Percentiles rank a stretch among this genome's conserved stretches.
These are phyloP conservation scores for Drosophila buzzatii DNA, from an alignment of 2,888 invertebrate species.

Conservation along the genomic window DNA sequence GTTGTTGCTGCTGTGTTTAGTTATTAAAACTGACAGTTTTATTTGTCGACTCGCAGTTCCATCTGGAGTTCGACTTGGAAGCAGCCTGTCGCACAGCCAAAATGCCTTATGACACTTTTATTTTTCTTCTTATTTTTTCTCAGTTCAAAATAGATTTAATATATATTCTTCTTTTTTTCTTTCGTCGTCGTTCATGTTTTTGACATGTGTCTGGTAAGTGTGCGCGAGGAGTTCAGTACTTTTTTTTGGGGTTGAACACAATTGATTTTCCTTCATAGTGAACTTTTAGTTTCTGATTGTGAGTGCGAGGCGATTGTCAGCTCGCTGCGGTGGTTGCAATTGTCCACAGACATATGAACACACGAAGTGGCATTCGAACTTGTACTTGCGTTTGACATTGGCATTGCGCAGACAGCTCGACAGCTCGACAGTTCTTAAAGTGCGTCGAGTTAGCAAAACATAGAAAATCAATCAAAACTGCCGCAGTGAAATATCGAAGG, in stretches of 20 bases:
- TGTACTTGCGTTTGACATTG: conserved; percentile 59
- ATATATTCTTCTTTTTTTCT: conserved; percentile 25
- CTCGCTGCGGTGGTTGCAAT: conserved; percentile 18
- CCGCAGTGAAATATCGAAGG: neutral
- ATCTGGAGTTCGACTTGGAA: conserved; percentile 37
- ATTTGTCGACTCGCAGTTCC: conserved; percentile 65
- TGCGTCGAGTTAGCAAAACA: neutral
- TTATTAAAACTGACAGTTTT: conserved; percentile 83
- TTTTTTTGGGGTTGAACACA: conserved; percentile 60
- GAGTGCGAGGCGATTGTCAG: conserved; percentile 18
- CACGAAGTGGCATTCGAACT: conserved; percentile 21
- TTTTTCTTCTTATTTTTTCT: conserved; percentile 14
- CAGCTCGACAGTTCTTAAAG: conserved; percentile 6
- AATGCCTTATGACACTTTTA: conserved; percentile 77
- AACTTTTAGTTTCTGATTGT: conserved; percentile 36
- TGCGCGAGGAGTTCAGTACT: conserved; percentile 34
- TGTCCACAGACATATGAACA: conserved; percentile 29
- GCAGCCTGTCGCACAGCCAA: conserved; percentile 41
- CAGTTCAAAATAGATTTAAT: conserved; percentile 41
- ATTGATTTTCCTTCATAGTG: conserved; percentile 67
- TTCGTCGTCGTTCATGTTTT: conserved; percentile 36
- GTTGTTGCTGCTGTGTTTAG: conserved; percentile 60
- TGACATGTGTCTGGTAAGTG: conserved; percentile 71
- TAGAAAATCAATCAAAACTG: conserved; percentile 7
- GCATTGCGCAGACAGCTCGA: conserved; percentile 54